A percentile compares a stretch with the other conserved stretches of the same genome.
Evolutionary conservation across 2,797 vertebrate genomes (phyloP).

Genomic region (Petrocephalus sullivani): DNA sequence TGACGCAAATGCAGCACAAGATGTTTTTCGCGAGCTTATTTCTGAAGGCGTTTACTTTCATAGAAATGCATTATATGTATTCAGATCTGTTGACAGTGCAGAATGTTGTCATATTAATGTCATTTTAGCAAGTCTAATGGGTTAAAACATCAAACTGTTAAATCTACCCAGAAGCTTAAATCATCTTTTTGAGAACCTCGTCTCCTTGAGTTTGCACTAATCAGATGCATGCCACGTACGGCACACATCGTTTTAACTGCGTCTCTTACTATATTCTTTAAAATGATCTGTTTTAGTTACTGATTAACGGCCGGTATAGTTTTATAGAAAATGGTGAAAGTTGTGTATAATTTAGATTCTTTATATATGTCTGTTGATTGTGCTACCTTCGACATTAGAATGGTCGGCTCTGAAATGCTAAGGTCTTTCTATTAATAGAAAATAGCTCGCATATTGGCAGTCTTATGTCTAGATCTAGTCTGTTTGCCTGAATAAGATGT

Average conservation of each 20-base stretch:
- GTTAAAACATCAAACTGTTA: background rate
- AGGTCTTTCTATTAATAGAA: slow-evolving; percentile 3
- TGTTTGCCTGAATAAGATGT: background rate
- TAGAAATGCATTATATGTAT: background rate
- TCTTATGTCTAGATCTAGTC: background rate
- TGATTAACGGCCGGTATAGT: background rate
- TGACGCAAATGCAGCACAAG: background rate
- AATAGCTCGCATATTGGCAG: background rate
- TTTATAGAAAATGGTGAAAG: background rate
- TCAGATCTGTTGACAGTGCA: background rate
- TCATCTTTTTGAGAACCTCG: background rate
- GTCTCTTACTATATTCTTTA: background rate
- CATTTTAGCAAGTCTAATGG: background rate
- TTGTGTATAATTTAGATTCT: background rate
- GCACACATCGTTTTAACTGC: background rate
- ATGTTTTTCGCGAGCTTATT: background rate
- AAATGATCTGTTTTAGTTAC: background rate
- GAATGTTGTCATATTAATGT: background rate
- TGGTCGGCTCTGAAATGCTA: background rate
- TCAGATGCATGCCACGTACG: background rate
- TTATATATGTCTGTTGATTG: background rate
- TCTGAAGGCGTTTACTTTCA: background rate
- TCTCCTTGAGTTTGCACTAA: background rate
- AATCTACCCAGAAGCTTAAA: background rate
- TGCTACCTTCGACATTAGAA: too few species aligned